Evolutionary conservation across 2,113 vertebrate species (phyloP).

Genomic region (Petromus typicus): DNA sequence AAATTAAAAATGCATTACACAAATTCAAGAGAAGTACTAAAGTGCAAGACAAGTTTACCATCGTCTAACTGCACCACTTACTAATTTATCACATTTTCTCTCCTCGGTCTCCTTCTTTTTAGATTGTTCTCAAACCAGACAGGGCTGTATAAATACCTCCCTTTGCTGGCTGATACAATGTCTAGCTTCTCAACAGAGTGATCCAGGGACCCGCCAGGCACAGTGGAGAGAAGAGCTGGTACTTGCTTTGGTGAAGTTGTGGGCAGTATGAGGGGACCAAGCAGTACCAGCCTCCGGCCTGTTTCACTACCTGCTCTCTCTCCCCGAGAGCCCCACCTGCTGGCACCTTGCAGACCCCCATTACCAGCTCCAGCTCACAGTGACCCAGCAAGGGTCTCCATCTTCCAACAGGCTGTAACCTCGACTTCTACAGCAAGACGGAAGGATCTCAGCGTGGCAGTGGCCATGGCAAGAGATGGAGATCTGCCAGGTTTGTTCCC

Average conservation of each 20-base stretch:
- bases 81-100: background rate
- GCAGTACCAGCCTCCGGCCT: background rate
- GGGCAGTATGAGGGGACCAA: background rate
- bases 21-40: background rate
- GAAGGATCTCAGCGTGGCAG: background rate
- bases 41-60: background rate
- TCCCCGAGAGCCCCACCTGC: background rate
- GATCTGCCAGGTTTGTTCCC: background rate
- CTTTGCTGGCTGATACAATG: background rate
- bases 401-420: background rate
- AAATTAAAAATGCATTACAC: conserved; percentile 17
- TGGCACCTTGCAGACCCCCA: background rate
- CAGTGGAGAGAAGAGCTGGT: background rate
- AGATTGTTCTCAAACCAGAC: background rate
- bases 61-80: background rate
- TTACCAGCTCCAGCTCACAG: background rate
- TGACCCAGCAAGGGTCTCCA: background rate
- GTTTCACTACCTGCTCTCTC: background rate
- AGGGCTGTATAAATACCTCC: background rate
- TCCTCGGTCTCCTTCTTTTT: background rate
- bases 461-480: accelerated
- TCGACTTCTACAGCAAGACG: background rate
- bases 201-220: background rate
- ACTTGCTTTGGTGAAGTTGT: background rate
- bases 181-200: background rate